Percentiles rank a stretch among this genome's conserved stretches.
Conservation (phyloP, 2,888 invertebrate species). For the Steinernema carpocapsae region DNA sequence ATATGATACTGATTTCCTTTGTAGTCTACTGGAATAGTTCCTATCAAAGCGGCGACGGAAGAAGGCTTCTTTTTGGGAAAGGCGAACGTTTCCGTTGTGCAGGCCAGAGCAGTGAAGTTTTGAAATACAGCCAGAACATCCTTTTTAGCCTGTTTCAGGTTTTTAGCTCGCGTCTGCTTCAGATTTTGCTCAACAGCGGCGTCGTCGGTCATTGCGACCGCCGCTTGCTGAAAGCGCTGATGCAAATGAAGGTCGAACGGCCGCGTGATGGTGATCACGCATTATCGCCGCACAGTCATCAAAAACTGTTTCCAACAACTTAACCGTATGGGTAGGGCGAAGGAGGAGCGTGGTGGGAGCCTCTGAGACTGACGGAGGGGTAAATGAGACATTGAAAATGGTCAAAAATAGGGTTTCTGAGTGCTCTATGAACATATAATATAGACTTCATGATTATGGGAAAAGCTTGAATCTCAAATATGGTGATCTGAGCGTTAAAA, state of each 20-base stretch:
- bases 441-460: no score
- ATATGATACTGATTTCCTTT: conserved; percentile 85
- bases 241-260: not conserved
- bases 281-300: no score
- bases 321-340: no score
- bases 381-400: no score
- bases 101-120: not conserved
- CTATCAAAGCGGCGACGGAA: not conserved
- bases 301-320: no score
- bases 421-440: no score
- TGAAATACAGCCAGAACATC: not conserved
- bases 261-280: not conserved
- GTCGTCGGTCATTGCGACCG: conserved; percentile 8
- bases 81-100: not conserved
- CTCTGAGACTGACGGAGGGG: no score
- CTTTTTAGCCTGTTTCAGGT: not conserved
- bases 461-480: no score
- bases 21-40: conserved; percentile 43
- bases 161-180: not conserved
- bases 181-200: not conserved
- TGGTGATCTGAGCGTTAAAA: no score
- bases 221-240: conserved; percentile 3
- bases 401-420: no score
- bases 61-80: not conserved
- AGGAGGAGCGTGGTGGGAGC: no score